phyloP scores from a whole-genome alignment of 2,888 invertebrate genomes.

The Stenurella melanura region DNA sequence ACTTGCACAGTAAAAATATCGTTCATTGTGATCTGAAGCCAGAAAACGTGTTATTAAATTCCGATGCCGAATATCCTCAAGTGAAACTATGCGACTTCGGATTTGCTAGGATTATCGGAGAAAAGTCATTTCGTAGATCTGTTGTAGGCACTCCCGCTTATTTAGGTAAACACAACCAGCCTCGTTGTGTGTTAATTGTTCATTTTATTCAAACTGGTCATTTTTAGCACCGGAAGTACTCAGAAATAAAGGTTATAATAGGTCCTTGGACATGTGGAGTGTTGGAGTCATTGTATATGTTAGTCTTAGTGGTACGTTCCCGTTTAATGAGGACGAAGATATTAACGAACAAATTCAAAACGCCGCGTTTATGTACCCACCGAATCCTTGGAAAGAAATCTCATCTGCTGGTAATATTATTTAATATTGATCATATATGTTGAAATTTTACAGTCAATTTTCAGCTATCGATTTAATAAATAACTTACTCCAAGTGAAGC shows the following conservation, averaged over 20 bases:
- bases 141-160: conserved; percentile 99
- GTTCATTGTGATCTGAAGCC: conserved; percentile 99
- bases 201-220: not conserved
- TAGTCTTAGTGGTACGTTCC: conserved; percentile 98
- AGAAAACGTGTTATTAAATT: conserved; percentile 97
- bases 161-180: conserved; percentile 79
- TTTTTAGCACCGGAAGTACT: conserved; percentile 95
- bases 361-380: conserved; percentile 99
- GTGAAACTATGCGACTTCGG: conserved; percentile 99
- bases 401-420: conserved; percentile 84
- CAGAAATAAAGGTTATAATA: conserved; percentile 98
- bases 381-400: conserved; percentile 97
- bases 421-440: conserved; percentile 1
- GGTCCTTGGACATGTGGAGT: conserved; percentile 99
- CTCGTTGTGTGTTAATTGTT: not conserved
- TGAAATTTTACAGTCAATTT: conserved; percentile 64
- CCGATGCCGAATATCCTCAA: conserved; percentile 96
- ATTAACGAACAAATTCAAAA: conserved; percentile 99
- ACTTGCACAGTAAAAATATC: conserved; percentile 98
- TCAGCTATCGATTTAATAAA: conserved; percentile 98
- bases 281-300: conserved; percentile 99
- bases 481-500: conserved; percentile 97
- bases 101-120: conserved; percentile 98
- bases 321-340: conserved; percentile 99
- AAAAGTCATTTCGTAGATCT: conserved; percentile 97